phyloP scores from a whole-genome alignment of 2,797 vertebrate species.

The Intellagama lesueurii region DNA sequence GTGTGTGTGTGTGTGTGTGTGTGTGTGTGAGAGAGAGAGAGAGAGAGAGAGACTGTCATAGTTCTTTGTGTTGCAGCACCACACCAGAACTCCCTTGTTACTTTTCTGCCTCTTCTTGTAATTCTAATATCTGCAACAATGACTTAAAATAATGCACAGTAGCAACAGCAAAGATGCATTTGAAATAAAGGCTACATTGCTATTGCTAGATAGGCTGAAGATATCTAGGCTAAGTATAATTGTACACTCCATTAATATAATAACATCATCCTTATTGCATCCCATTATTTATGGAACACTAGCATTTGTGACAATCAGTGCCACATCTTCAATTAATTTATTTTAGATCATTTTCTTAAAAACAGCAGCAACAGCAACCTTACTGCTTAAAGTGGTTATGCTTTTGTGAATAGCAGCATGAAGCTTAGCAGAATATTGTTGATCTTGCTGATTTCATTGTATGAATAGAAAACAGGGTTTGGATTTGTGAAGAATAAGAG shows the following conservation, averaged over 20 bases:
- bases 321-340: neutral
- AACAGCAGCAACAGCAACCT: neutral
- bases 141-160: too few relatives aligned
- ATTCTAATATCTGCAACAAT: too few relatives aligned
- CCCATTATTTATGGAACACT: neutral
- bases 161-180: too few relatives aligned
- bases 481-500: conserved; percentile 1
- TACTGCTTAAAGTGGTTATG: neutral
- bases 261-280: neutral
- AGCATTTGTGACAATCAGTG: neutral
- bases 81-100: too few relatives aligned
- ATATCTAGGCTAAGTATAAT: neutral
- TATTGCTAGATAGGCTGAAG: neutral
- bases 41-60: too few relatives aligned
- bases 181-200: too few relatives aligned
- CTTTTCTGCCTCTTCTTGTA: too few relatives aligned
- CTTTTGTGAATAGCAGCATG: neutral
- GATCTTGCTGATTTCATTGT: neutral
- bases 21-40: too few relatives aligned
- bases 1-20: too few relatives aligned
- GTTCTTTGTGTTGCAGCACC: too few relatives aligned
- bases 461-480: neutral
- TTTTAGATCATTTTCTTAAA: neutral
- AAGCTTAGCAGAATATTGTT: neutral
- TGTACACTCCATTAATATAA: neutral